Conservation (phyloP, 2,888 invertebrate genomes). For the Anthophora plumipes region DNA sequence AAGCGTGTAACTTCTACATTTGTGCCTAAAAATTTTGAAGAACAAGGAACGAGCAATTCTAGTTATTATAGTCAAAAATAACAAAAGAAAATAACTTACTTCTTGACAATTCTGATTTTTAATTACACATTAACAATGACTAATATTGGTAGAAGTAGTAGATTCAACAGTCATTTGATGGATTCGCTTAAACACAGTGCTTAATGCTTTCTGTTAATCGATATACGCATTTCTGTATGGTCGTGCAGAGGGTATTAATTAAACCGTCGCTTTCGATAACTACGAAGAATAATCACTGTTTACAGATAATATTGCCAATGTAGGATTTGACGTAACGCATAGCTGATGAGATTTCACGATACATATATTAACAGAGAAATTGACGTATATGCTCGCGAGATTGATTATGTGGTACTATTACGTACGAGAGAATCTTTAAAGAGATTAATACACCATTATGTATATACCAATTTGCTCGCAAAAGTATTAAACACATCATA, state of each 20-base stretch:
- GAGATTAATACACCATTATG: too few relatives aligned
- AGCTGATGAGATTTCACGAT: conserved; percentile 54
- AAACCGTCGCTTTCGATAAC: conserved; percentile 74
- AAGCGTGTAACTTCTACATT: too few relatives aligned
- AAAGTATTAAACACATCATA: neutral
- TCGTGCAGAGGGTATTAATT: conserved; percentile 70
- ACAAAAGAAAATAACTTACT: too few relatives aligned
- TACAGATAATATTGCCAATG: conserved; percentile 59
- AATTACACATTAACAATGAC: too few relatives aligned
- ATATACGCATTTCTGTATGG: conserved; percentile 61
- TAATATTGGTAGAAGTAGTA: too few relatives aligned
- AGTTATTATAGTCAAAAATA: too few relatives aligned
- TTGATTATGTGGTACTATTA: conserved; percentile 24
- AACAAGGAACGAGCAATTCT: too few relatives aligned
- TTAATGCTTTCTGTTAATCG: conserved; percentile 69
- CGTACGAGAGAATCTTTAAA: neutral
- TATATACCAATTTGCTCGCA: neutral
- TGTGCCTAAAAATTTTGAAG: too few relatives aligned
- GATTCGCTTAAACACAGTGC: conserved; percentile 50
- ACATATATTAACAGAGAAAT: conserved; percentile 32
- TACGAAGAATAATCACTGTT: conserved; percentile 61
- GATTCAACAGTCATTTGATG: conserved; percentile 39
- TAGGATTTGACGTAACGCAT: conserved; percentile 58
- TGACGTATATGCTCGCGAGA: conserved; percentile 22
- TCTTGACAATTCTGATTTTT: too few relatives aligned